Conservation (phyloP, 2,797 vertebrate genomes). For the Sardinella longiceps region DNA sequence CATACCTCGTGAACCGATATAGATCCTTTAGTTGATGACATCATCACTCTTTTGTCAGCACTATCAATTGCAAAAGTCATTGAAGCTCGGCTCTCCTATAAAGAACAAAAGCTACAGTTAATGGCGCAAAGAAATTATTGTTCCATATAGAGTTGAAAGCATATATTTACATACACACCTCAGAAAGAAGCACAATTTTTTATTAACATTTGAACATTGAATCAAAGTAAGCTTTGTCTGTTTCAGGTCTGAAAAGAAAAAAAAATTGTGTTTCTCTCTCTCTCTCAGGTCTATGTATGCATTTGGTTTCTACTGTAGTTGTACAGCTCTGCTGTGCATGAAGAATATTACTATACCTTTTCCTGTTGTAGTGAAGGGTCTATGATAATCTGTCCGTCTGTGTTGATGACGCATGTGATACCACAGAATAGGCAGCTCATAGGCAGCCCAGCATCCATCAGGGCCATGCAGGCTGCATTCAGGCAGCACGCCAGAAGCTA, state of each 20-base stretch:
- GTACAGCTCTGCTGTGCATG: background rate
- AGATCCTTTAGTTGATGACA: constrained; percentile 83
- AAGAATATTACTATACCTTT: constrained; percentile 71
- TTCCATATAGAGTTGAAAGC: too few relatives aligned
- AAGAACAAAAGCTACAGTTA: background rate
- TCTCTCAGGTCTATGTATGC: too few relatives aligned
- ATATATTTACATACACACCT: too few relatives aligned
- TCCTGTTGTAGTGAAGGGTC: constrained; percentile 86
- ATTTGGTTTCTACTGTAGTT: too few relatives aligned
- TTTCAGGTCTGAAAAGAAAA: too few relatives aligned
- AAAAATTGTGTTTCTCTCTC: too few relatives aligned
- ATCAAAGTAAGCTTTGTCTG: too few relatives aligned
- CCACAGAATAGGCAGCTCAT: constrained; percentile 88
- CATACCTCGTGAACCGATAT: constrained; percentile 86
- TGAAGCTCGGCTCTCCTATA: constrained; percentile 84
- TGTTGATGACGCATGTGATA: constrained; percentile 83
- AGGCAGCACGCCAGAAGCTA: constrained; percentile 87
- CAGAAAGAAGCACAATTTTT: too few relatives aligned
- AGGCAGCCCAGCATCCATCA: constrained; percentile 89
- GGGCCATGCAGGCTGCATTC: constrained; percentile 86
- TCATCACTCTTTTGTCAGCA: constrained; percentile 77
- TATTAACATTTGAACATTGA: too few relatives aligned
- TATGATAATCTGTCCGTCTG: constrained; percentile 75
- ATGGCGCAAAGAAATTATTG: background rate
- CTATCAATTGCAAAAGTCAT: constrained; percentile 90